Conservation (phyloP, 2,113 vertebrate genomes). For the Herpetotheres cachinnans region DNA sequence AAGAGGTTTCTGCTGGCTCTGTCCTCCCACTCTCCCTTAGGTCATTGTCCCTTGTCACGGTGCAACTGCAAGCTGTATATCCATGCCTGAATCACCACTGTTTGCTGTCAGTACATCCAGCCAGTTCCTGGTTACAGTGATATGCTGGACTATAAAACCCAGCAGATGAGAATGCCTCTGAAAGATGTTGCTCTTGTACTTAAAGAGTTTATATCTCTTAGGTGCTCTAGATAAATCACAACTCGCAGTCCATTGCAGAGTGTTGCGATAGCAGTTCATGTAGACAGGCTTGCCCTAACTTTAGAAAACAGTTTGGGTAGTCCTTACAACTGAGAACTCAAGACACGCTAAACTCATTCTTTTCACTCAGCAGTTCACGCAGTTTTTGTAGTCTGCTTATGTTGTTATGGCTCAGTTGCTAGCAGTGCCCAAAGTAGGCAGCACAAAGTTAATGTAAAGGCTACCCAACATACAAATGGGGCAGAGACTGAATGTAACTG, state of each 20-base stretch:
- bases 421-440: not conserved
- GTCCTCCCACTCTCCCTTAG: not conserved
- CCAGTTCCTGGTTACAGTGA: not conserved
- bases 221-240: not conserved
- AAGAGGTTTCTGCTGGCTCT: not conserved
- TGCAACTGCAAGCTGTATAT: not conserved
- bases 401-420: not conserved
- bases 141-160: not conserved
- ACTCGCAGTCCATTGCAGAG: not conserved
- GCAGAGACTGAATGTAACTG: not conserved
- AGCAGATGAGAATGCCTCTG: not conserved
- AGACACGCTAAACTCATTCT: not conserved
- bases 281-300: not conserved
- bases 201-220: not conserved
- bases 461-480: not conserved
- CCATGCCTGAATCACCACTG: not conserved
- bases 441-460: not conserved
- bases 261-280: not conserved
- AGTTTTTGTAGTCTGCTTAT: not conserved
- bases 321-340: not conserved
- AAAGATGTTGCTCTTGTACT: not conserved
- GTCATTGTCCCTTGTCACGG: accelerated
- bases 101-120: not conserved
- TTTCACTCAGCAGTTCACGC: not conserved
- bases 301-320: not conserved